Evolutionary conservation across 2,113 vertebrate genomes (phyloP), one percentile per base, ranked within the genome.

Genomic region (Falco punctatus): DNA sequence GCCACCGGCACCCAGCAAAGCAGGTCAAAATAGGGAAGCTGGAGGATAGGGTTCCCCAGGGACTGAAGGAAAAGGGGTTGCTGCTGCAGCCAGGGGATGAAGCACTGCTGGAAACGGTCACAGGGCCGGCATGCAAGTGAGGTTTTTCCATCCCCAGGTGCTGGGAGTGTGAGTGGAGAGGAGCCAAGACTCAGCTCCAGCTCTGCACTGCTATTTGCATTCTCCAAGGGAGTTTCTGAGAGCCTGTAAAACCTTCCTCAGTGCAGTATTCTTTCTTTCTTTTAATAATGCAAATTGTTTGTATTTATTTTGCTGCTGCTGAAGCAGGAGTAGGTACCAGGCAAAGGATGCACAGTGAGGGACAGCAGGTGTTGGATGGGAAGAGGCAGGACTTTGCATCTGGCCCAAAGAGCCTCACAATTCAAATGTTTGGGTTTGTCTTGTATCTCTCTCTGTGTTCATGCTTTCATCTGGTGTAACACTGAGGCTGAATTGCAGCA

Each of bases 81-180:
- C 21, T 77, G 51, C 33, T 51, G 70, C 49, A 71, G 33, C 21
- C 2, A 3, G 27, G 54, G n/a, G 8, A 71, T 64, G 48, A 88
- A 32, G 27, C 19, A 14, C n/a, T n/a, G 62, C 24, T 72, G 66
- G 62, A 80, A 81, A 61, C 1, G 19, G 33, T 0, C 6, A 0
- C 1, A 0, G 35, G 18, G 14, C 11, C 1, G 1, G 30, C 32
- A 8, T 5, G 19, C 1, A 8, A 88, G n/a, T 0, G 3, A 88
- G n/a, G 42, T 30, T 21, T 18, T 85, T 85, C 61, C 10, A 35
- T 30, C 42, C 74, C n/a, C n/a, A n/a, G 61, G 28, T 58, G 46
- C 21, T 73, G 38, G 1, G 0, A 85, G 6, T 0, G 3, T 54
- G 70, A 27, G 15, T 51, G 62, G 11, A 66, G 19, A 77, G 42